These are phyloP conservation scores for Carduelis carduelis DNA, from an alignment of 2,797 vertebrate genomes.

Conservation along the genomic window DNA sequence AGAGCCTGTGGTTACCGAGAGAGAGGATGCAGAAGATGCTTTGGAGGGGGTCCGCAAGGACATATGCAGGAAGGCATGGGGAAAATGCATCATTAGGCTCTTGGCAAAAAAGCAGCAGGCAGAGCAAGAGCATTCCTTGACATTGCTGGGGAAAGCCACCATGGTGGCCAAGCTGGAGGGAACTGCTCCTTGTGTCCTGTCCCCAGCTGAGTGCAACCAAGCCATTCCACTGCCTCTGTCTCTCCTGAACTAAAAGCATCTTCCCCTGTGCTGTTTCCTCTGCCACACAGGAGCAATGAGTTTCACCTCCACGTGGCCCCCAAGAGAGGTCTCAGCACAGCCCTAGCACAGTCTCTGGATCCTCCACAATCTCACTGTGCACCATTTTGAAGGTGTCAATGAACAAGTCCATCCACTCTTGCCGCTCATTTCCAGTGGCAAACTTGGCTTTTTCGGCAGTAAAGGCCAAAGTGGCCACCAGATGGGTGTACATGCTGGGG, in stretches of 20 bases:
- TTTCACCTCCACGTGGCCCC: not conserved
- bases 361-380: slow-evolving; percentile 91
- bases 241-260: slow-evolving; percentile 3
- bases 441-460: slow-evolving; percentile 97
- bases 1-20: not conserved
- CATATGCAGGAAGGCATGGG: fast-evolving
- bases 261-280: not conserved
- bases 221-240: not conserved
- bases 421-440: slow-evolving; percentile 86
- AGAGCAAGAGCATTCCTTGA: not conserved
- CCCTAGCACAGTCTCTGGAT: slow-evolving; percentile 83
- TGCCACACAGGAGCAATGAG: not conserved
- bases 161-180: not conserved
- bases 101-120: not conserved
- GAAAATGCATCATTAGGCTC: not conserved
- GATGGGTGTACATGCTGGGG: slow-evolving; percentile 81
- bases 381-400: slow-evolving; percentile 96
- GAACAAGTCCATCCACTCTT: slow-evolving; percentile 95
- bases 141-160: not conserved
- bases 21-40: not conserved
- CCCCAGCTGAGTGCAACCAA: not conserved
- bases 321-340: slow-evolving; percentile 81
- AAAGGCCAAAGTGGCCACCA: slow-evolving; percentile 96
- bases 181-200: not conserved
- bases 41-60: not conserved